Base-by-base conservation (phyloP, 2,888 invertebrate species). In the Xylota sylvarum region DNA sequence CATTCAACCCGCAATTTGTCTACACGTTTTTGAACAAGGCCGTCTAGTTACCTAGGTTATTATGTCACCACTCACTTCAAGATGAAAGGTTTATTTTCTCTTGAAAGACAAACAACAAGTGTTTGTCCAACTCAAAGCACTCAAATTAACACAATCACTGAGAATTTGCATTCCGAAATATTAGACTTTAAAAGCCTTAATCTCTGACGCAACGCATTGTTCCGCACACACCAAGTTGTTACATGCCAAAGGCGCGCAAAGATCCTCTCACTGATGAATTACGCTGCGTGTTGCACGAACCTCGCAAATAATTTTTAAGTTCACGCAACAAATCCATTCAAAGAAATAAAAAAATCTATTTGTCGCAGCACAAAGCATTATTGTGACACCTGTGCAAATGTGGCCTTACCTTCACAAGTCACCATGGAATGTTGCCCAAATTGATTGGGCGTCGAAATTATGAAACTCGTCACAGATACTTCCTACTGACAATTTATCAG, bases 281-380 rank as follows among this genome's bases (percentile, higher is more conserved):
- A 19, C 58, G 35, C 70, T 73, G 83, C 78, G 78, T 84, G 73
- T 48, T 67, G 65, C 83, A 84, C 83, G 83, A 84, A 84, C 46
- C 35, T n/a, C 17, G 10, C 17, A 12, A 46, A 30, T 14, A 46
- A 67, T 43, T 30, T 60, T 80, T 52, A 14, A 37, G 46, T 78
- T 60, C 83, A 73, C 78, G 83, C 83, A 78, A 84, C 48, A 30
- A 23, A 60, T 56, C 55, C 17, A 35, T 30, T 46, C 43, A 60
- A 12, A 27, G 23, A 37, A 10, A 27, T 12, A 43, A 17, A 17
- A 30, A 14, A 43, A 56, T 43, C 62, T 23, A 43, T 40, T 19
- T 40, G 27, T 27, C 69, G 30, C 43, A 43, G 27, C 56, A 67
- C 50, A 67, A 52, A 67, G 37, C 17, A 30, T 17, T 64, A 14